phyloP scores from a whole-genome alignment of 2,797 vertebrate species.

The Orientallactaga sibirica region DNA sequence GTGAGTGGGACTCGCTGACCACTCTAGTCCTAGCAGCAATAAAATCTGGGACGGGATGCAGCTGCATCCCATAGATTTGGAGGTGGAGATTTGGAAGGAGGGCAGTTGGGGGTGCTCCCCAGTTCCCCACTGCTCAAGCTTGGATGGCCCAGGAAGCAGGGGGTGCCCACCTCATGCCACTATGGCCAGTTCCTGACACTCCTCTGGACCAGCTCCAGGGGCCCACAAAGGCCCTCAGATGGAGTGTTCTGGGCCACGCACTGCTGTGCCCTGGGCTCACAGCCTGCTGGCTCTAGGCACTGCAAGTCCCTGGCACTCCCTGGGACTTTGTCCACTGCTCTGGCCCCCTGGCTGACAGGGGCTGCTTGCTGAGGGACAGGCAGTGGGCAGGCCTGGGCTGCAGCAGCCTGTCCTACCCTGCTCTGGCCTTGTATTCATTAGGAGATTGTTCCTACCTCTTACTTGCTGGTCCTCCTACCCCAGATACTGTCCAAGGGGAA shows the following conservation, averaged over 20 bases:
- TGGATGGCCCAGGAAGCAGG: constrained; percentile 21
- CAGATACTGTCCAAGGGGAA: not conserved
- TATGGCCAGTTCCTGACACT: constrained; percentile 49
- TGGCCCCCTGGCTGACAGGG: not conserved
- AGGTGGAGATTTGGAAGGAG: not conserved
- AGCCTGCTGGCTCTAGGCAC: constrained; percentile 70
- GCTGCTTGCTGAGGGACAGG: not conserved
- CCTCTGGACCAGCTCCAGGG: constrained; percentile 70
- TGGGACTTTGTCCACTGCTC: constrained; percentile 62
- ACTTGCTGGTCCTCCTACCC: not conserved
- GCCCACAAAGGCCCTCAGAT: constrained; percentile 81
- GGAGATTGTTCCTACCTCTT: not conserved
- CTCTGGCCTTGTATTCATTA: not conserved
- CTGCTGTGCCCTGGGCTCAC: constrained; percentile 58
- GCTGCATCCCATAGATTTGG: not conserved
- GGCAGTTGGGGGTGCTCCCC: not conserved
- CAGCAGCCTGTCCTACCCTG: not conserved
- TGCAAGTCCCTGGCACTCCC: constrained; percentile 75
- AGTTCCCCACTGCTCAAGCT: not conserved
- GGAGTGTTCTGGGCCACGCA: constrained; percentile 68
- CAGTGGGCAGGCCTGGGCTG: not conserved
- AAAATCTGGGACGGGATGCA: not conserved
- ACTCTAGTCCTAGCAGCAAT: not conserved
- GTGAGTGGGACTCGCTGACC: not conserved
- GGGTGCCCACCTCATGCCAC: not conserved